Base-by-base conservation (phyloP, 1,140 invertebrate genomes). In the Steinernema feltiae region DNA sequence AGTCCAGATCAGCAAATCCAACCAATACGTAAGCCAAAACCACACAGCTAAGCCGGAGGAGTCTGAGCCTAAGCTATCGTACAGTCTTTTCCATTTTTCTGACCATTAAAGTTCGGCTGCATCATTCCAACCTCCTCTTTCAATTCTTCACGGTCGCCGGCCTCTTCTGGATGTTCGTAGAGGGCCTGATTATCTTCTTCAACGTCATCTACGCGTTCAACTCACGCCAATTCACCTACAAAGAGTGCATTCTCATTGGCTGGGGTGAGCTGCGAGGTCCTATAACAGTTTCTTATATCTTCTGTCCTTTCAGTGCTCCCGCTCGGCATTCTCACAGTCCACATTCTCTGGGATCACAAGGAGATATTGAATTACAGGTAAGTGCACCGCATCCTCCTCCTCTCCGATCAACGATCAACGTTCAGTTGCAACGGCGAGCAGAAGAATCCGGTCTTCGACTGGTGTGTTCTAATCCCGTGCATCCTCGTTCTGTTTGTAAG, bases 171-270 rank as follows among this genome's bases (percentile, higher is more conserved):
- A 63, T 63, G 53, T 63, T 63, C 24, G 53, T 63, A 7, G 53
- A 63, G 24, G 53, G 53, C 24, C 53, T 63, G 7, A 63, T 63
- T 21, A 63, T 63, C 53, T 63, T 63, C 24, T 63, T 63, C 53
- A 63, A 63, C 53, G 53, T 63, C 3, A 63, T 63, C 24, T 63
- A 63, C 53, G 53, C 53, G 15, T 63, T 63, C 53, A 63, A 63
- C 53, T 63, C 53, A 3, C 53, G 53, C 24, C 53, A 63, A 27
- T 63, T 63, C 53, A 63, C 53, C 15, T 63, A 63, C 53, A 63
- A 63, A 63, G 53, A 63, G 24, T 63, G 53, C 53, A 63, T 63
- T 27, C 53, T 63, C 53, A 63, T 63, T 17, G 53, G 53, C 15
- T 63, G 53, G 53, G 53, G 53, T 63, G 24, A 27, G 53, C 53